phyloP scores from a whole-genome alignment of 2,113 vertebrate species.

The Trachemys scripta region DNA sequence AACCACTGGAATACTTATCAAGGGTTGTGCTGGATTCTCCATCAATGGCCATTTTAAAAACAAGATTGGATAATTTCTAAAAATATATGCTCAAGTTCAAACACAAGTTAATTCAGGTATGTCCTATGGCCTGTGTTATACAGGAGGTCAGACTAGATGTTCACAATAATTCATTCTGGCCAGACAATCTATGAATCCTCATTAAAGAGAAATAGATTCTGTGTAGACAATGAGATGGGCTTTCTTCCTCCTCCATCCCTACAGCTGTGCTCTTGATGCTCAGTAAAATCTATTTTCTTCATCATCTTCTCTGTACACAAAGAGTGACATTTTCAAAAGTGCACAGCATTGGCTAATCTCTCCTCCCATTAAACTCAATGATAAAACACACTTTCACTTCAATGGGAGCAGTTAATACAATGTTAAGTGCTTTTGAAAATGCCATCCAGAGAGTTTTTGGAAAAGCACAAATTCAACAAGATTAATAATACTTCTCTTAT shows the following conservation, averaged over 20 bases:
- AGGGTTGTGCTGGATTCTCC: background rate
- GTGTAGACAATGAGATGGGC: background rate
- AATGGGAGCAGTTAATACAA: no score
- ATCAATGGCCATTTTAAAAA: background rate
- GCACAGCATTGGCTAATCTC: background rate
- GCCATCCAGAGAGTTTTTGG: rapidly evolving
- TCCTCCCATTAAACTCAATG: rapidly evolving
- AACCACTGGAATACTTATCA: background rate
- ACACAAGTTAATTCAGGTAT: background rate
- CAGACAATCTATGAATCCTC: background rate
- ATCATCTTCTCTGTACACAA: background rate
- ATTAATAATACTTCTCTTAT: background rate
- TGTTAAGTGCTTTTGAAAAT: background rate
- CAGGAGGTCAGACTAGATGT: background rate
- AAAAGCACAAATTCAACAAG: background rate
- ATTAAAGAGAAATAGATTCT: background rate
- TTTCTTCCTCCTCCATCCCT: background rate
- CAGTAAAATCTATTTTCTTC: background rate
- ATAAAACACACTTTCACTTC: background rate
- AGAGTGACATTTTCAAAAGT: rapidly evolving
- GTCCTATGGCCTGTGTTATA: background rate
- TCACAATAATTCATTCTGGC: background rate
- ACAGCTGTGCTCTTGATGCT: rapidly evolving
- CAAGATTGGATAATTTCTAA: background rate
- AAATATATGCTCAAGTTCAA: background rate